Evolutionary conservation across 2,113 vertebrate species (phyloP).

Genomic region (Beaufortia kweichowensis): DNA sequence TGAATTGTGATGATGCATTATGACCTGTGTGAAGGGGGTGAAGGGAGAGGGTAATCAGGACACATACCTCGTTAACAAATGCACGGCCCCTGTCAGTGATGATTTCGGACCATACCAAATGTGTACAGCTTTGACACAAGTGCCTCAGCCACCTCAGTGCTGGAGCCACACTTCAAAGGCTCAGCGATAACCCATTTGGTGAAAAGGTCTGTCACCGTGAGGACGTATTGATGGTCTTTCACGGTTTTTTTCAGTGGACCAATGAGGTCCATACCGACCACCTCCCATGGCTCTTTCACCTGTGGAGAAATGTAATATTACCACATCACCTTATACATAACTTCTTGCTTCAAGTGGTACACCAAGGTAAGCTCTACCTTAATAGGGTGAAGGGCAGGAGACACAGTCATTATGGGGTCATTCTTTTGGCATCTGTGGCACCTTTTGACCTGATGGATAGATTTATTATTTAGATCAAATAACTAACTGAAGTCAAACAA

Average conservation of each 20-base stretch:
- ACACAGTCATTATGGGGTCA: conserved; percentile 1
- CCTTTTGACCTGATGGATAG: conserved; percentile 15
- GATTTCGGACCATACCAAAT: conserved; percentile 24
- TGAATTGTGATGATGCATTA: conserved; percentile 5
- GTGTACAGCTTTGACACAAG: conserved; percentile 31
- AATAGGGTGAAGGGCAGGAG: conserved; percentile 7
- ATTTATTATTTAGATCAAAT: conserved; percentile 14
- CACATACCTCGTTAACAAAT: conserved; percentile 26
- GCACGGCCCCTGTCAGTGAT: conserved; percentile 20
- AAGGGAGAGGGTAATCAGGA: background rate
- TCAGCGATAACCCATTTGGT: conserved; percentile 31
- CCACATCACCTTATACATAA: background rate
- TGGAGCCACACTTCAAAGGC: conserved; percentile 33
- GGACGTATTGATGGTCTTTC: conserved; percentile 24
- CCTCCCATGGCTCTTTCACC: too few relatives aligned
- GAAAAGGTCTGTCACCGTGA: conserved; percentile 27
- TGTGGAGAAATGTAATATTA: background rate
- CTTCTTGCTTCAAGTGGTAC: background rate
- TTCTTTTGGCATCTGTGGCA: conserved; percentile 11
- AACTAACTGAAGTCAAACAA: background rate
- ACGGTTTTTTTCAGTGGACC: too few relatives aligned
- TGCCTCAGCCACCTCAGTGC: conserved; percentile 30
- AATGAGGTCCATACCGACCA: too few relatives aligned
- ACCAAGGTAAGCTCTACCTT: background rate
- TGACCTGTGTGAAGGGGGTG: background rate